Percentiles rank a stretch among this genome's conserved stretches.
phyloP scores from a whole-genome alignment of 1,140 invertebrate species.

The Eurosta solidaginis region DNA sequence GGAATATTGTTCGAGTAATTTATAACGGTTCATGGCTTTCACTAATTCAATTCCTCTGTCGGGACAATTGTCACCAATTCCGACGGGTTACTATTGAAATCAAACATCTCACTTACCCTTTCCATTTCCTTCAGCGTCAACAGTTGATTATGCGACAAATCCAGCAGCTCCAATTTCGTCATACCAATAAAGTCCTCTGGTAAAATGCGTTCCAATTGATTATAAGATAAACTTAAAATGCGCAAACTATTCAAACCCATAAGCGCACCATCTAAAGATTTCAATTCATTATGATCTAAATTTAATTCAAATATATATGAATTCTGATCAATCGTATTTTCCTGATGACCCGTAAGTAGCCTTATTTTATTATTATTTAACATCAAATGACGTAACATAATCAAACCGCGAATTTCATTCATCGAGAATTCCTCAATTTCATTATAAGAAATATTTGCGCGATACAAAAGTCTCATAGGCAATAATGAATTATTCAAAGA shows the following conservation, averaged over 20 bases:
- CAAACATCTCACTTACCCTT: constrained; percentile 65
- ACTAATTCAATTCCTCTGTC: not conserved
- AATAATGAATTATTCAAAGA: constrained; percentile 75
- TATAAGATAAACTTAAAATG: constrained; percentile 74
- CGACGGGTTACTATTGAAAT: not conserved
- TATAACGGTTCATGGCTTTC: no score
- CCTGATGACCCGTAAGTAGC: constrained; percentile 68
- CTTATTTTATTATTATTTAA: constrained; percentile 76
- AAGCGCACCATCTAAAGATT: constrained; percentile 72
- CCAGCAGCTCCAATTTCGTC: constrained; percentile 70
- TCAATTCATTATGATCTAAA: constrained; percentile 73
- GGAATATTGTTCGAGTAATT: no score
- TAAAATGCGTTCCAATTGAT: constrained; percentile 71
- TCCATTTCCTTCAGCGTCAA: constrained; percentile 77
- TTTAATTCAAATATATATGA: constrained; percentile 71
- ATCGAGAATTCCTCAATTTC: constrained; percentile 76
- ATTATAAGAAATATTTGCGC: constrained; percentile 76
- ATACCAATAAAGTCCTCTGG: constrained; percentile 76
- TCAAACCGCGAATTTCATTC: constrained; percentile 73
- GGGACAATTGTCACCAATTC: not conserved
- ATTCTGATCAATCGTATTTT: constrained; percentile 76
- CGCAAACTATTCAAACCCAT: constrained; percentile 73
- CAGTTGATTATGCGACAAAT: constrained; percentile 77
- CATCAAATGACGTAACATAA: constrained; percentile 70
- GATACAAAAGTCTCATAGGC: constrained; percentile 68